phyloP scores from a whole-genome alignment of 2,888 invertebrate species.

The Rhorus exstirpatorius region DNA sequence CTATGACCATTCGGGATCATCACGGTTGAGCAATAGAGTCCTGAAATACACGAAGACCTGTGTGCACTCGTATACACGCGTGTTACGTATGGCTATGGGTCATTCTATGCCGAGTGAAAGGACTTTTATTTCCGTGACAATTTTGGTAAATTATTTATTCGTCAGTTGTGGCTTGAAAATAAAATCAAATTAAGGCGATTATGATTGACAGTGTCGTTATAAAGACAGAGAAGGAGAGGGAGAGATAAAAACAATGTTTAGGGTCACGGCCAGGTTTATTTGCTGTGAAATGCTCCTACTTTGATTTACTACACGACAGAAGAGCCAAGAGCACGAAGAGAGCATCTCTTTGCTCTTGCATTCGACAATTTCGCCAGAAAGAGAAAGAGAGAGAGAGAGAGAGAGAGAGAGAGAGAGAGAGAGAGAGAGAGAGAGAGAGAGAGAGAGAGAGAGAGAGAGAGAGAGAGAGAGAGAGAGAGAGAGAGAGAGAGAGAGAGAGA shows the following conservation, averaged over 20 bases:
- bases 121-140: not conserved
- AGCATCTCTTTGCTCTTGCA: slow-evolving; percentile 21
- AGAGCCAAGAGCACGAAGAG: slow-evolving; percentile 16
- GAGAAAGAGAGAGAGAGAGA: not conserved
- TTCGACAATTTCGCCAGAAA: slow-evolving; percentile 50
- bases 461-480: slow-evolving; percentile 8
- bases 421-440: not conserved
- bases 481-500: slow-evolving; percentile 4
- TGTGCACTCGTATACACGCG: not conserved
- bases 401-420: slow-evolving; percentile 18
- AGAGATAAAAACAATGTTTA: too few species aligned
- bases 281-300: not conserved
- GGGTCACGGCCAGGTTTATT: too few species aligned
- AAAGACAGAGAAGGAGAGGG: too few species aligned
- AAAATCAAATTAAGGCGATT: not conserved
- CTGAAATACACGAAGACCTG: slow-evolving; percentile 4
- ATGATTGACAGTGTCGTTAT: too few species aligned
- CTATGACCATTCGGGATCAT: slow-evolving; percentile 33
- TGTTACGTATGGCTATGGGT: too few species aligned
- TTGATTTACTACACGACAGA: slow-evolving; percentile 2
- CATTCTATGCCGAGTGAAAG: not conserved
- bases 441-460: slow-evolving; percentile 8
- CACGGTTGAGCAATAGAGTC: slow-evolving; percentile 16
- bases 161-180: not conserved
- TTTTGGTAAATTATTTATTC: not conserved